These are phyloP conservation scores for Cheilinus undulatus DNA, from an alignment of 2,113 vertebrate genomes.

Conservation along the genomic window DNA sequence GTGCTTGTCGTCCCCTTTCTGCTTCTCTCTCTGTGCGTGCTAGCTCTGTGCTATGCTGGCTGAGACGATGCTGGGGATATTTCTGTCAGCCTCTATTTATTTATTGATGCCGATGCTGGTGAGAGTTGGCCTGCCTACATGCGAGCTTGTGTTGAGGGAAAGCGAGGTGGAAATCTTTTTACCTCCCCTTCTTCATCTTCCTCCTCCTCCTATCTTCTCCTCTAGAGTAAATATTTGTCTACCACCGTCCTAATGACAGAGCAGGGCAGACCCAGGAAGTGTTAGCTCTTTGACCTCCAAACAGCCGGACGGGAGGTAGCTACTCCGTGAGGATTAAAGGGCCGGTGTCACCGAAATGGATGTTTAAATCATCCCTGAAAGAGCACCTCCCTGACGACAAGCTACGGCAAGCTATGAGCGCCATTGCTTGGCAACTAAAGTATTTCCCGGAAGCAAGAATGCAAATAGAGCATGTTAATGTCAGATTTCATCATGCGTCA, in stretches of 20 bases:
- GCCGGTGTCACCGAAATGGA: slow-evolving; percentile 51
- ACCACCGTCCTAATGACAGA: slow-evolving; percentile 39
- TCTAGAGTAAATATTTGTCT: slow-evolving; percentile 68
- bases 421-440: slow-evolving; percentile 54
- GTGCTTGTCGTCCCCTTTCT: slow-evolving; percentile 47
- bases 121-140: slow-evolving; percentile 74
- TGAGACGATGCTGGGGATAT: slow-evolving; percentile 74
- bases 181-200: slow-evolving; percentile 7
- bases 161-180: slow-evolving; percentile 52
- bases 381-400: slow-evolving; percentile 44
- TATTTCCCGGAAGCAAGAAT: slow-evolving; percentile 64
- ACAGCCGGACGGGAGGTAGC: slow-evolving; percentile 22
- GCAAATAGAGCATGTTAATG: slow-evolving; percentile 57
- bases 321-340: slow-evolving; percentile 47
- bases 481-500: slow-evolving; percentile 53
- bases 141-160: slow-evolving; percentile 58
- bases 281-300: slow-evolving; percentile 61
- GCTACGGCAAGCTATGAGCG: slow-evolving; percentile 40
- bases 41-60: slow-evolving; percentile 59
- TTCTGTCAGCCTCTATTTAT: slow-evolving; percentile 82
- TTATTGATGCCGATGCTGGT: slow-evolving; percentile 80
- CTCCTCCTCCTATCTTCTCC: slow-evolving; percentile 21
- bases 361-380: slow-evolving; percentile 66
- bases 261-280: slow-evolving; percentile 52
- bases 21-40: slow-evolving; percentile 59